phyloP scores from a whole-genome alignment of 2,888 invertebrate species.

The Drosophila mayaguana region DNA sequence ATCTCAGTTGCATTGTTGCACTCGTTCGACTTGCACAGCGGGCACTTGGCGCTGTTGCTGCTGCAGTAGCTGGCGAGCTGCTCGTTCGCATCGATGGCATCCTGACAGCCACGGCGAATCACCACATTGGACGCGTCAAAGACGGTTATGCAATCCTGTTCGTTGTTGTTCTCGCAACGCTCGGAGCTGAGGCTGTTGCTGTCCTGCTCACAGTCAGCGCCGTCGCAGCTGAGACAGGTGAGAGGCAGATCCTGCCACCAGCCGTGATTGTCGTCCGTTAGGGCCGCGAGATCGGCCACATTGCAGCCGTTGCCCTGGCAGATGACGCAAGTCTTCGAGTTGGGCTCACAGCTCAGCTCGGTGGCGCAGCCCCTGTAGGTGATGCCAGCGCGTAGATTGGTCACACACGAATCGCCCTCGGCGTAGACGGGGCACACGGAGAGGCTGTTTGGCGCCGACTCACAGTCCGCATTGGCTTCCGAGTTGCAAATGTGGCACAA shows the following conservation, averaged over 20 bases:
- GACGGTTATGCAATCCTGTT: conserved; percentile 82
- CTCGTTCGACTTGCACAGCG: conserved; percentile 81
- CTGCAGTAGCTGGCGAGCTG: conserved; percentile 58
- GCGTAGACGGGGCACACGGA: conserved; percentile 69
- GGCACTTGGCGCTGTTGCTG: conserved; percentile 63
- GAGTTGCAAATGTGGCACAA: conserved; percentile 82
- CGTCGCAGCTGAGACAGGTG: conserved; percentile 71
- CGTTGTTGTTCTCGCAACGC: conserved; percentile 76
- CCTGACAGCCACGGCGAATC: conserved; percentile 76
- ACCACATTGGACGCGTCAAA: conserved; percentile 69
- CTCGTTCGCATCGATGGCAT: conserved; percentile 56
- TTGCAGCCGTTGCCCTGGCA: conserved; percentile 79
- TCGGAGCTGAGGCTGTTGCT: conserved; percentile 2
- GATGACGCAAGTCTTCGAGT: conserved; percentile 63
- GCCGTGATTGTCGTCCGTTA: conserved; percentile 78
- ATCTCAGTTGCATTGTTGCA: conserved; percentile 75
- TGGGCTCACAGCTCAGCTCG: conserved; percentile 67
- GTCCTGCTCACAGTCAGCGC: conserved; percentile 55
- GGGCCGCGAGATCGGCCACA: conserved; percentile 59
- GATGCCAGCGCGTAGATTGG: conserved; percentile 60
- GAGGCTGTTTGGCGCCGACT: conserved; percentile 63
- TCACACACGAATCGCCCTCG: conserved; percentile 75
- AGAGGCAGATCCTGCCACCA: conserved; percentile 84
- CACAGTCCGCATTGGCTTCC: conserved; percentile 58
- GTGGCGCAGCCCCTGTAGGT: conserved; percentile 79